Evolutionary conservation across 2,888 invertebrate genomes (phyloP), one percentile per base, ranked within the genome.

Genomic region (Thumatha senex): DNA sequence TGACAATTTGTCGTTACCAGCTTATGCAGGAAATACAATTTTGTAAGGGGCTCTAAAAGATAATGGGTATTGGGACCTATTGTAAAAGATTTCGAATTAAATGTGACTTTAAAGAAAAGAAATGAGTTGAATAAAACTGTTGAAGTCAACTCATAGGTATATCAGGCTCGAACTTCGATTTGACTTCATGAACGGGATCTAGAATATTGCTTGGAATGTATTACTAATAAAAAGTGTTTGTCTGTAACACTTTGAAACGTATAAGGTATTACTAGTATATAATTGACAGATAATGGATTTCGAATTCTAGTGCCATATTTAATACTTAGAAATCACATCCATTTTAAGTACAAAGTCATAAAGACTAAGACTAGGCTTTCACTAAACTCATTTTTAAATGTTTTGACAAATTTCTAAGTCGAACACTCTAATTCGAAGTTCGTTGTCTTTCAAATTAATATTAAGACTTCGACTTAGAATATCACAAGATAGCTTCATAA

Each of bases 401-500:
- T 34, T 34, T 12, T 38, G 18, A 24, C 18, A 24, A 24, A 24
- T 4, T n/a, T n/a, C n/a, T 15, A 14, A 38, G 10, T 14, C 8
- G 4, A 40, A 12, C 30, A 45, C 24, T 31, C 40, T 45, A 50
- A 43, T 48, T 56, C 33, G 67, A 70, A 73, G 67, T 70, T 76
- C 74, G 72, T 76, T 64, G 57, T 65, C 68, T 51, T 61, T 57
- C 54, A 60, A 63, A 53, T 61, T 83, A 85, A 83, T 58, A 12
- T 86, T 85, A 85, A 82, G 72, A 71, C 78, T 81, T 81, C 73
- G 73, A 77, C 57, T 84, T 85, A 85, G 82, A 78, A 60, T 74
- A 80, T 83, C 88, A 89, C 88, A 84, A 84, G 84, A 76, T 87
- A 88, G 89, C 89, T 89, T 89, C 67, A 83, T 86, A 78, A 69